These are phyloP conservation scores for Thalassoma bifasciatum DNA, from an alignment of 2,113 vertebrate genomes.

Conservation along the genomic window DNA sequence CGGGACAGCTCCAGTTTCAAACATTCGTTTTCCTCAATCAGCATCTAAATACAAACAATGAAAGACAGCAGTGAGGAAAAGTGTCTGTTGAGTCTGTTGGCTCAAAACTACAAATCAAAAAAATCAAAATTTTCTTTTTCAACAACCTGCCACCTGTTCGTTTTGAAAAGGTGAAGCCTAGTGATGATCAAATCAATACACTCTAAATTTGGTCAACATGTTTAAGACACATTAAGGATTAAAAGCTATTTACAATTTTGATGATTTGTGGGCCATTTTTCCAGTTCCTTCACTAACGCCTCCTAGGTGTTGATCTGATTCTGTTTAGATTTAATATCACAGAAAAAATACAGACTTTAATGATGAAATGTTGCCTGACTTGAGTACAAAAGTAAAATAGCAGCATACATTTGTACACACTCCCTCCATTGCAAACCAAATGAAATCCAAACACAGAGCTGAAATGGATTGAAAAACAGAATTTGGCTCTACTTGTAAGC, in stretches of 20 bases:
- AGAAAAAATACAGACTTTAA: no score
- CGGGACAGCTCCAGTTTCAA: constrained; percentile 93
- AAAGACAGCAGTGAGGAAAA: background rate
- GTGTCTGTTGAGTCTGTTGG: background rate
- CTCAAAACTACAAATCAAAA: background rate
- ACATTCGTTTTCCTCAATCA: constrained; percentile 95
- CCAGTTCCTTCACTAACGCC: no score
- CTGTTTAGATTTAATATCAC: no score
- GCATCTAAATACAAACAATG: constrained; percentile 72
- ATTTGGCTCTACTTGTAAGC: constrained; percentile 10
- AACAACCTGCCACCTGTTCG: background rate
- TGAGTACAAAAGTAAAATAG: no score
- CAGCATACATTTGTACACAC: constrained; percentile 26
- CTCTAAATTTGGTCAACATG: no score
- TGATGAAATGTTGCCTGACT: no score
- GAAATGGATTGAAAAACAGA: constrained; percentile 27
- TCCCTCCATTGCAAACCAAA: constrained; percentile 42
- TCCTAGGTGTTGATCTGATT: no score
- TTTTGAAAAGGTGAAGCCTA: no score
- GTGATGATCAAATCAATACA: no score
- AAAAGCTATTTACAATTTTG: no score
- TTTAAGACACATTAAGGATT: no score
- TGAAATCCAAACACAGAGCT: constrained; percentile 33
- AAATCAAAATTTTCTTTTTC: background rate
- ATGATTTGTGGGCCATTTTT: no score